phyloP scores from a whole-genome alignment of 2,797 vertebrate species.

The Toxotes lorentzi region DNA sequence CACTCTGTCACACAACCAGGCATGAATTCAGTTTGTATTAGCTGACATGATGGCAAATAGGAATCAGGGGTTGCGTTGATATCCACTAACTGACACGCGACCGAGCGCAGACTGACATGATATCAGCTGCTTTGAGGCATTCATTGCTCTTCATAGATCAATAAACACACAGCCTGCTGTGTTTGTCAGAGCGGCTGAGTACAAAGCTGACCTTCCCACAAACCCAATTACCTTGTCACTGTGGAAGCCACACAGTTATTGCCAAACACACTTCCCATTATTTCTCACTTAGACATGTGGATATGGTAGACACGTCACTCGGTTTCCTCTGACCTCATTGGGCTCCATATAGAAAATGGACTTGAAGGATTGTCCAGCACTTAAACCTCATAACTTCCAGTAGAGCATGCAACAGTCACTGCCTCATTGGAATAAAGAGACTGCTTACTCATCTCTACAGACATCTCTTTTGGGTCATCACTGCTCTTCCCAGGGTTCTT shows the following conservation, averaged over 20 bases:
- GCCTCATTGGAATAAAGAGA: background rate
- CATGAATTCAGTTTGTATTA: constrained; percentile 5
- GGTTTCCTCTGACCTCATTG: constrained; percentile 12
- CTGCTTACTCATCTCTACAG: background rate
- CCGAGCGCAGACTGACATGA: constrained; percentile 12
- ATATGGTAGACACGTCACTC: constrained; percentile 9
- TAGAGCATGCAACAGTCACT: background rate
- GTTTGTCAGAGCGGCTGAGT: constrained; percentile 29
- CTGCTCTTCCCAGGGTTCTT: background rate
- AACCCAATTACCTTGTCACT: constrained; percentile 35
- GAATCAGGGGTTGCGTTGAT: constrained; percentile 31
- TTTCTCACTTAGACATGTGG: constrained; percentile 30
- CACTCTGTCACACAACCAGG: background rate
- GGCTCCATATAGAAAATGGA: background rate
- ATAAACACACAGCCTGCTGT: constrained; percentile 32
- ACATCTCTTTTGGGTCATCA: background rate
- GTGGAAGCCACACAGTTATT: constrained; percentile 31
- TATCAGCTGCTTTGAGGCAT: constrained; percentile 43
- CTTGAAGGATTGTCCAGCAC: background rate
- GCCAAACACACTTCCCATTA: constrained; percentile 21
- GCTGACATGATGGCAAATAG: constrained; percentile 10
- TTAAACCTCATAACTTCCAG: background rate
- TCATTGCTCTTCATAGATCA: constrained; percentile 47
- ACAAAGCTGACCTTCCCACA: constrained; percentile 51
- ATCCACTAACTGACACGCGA: background rate